Conservation (phyloP, 2,888 invertebrate species). For the Spilosoma lubricipeda region DNA sequence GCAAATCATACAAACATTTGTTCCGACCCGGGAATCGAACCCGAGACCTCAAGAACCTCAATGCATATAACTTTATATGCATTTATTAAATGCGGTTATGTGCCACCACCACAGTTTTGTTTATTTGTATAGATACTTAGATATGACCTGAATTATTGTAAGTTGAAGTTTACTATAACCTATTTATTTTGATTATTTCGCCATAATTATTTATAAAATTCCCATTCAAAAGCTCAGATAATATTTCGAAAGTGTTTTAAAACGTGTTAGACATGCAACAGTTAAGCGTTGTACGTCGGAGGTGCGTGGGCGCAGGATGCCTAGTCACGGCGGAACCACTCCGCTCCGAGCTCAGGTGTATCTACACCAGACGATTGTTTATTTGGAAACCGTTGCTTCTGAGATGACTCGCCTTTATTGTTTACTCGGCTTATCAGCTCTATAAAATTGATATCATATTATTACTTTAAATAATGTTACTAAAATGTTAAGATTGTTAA, state of each 20-base stretch:
- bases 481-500: not conserved
- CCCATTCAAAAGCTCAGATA: constrained; percentile 6
- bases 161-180: not conserved
- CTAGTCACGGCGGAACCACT: constrained; percentile 45
- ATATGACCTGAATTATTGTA: not conserved
- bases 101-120: too few species aligned
- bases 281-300: constrained; percentile 38
- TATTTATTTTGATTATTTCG: too few species aligned
- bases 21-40: too few species aligned
- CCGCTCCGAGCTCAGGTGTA: constrained; percentile 66
- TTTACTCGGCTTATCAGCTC: constrained; percentile 13
- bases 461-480: not conserved
- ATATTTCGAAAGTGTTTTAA: constrained; percentile 54
- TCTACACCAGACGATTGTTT: constrained; percentile 52
- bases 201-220: not conserved
- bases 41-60: too few species aligned
- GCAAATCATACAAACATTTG: too few species aligned
- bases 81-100: too few species aligned
- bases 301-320: constrained; percentile 62
- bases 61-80: too few species aligned
- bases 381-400: constrained; percentile 37
- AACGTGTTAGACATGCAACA: constrained; percentile 63
- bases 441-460: not conserved
- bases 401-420: constrained; percentile 34
- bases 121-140: too few species aligned